Evolutionary conservation across 2,797 vertebrate species (phyloP).

Genomic region (Neosilurus mollespiculum): DNA sequence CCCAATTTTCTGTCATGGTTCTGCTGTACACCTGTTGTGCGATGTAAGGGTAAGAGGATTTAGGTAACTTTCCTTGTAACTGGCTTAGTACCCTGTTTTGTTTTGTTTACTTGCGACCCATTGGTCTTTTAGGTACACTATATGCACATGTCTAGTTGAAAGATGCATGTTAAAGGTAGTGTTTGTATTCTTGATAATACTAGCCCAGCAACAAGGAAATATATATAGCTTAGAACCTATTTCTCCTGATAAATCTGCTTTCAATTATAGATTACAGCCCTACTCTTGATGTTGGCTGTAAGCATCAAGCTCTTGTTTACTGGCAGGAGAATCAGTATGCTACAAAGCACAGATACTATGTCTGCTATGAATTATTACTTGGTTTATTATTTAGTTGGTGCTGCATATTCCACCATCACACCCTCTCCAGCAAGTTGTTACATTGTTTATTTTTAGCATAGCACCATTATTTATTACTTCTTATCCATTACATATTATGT

Average conservation of each 20-base stretch:
- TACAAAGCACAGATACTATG: neutral
- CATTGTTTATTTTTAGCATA: slow-evolving; percentile 57
- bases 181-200: neutral
- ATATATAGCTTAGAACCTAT: neutral
- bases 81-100: neutral
- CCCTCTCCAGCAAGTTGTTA: slow-evolving; percentile 59
- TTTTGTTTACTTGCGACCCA: neutral
- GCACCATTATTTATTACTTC: slow-evolving; percentile 49
- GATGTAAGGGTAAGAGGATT: too few relatives aligned
- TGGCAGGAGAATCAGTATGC: neutral
- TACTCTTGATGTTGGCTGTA: neutral
- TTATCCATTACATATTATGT: slow-evolving; percentile 28
- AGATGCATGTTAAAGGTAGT: neutral
- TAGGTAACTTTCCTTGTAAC: neutral
- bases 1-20: too few relatives aligned
- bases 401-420: slow-evolving; percentile 29
- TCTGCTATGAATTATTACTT: slow-evolving; percentile 63
- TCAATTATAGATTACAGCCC: slow-evolving; percentile 16
- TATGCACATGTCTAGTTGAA: neutral
- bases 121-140: neutral
- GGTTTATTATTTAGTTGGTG: slow-evolving; percentile 66
- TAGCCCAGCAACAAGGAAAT: neutral
- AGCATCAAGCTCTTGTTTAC: neutral
- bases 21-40: too few relatives aligned
- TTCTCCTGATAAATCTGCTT: neutral